These are phyloP conservation scores for Cheilosia grossa DNA, from an alignment of 2,888 invertebrate species.

Conservation along the genomic window DNA sequence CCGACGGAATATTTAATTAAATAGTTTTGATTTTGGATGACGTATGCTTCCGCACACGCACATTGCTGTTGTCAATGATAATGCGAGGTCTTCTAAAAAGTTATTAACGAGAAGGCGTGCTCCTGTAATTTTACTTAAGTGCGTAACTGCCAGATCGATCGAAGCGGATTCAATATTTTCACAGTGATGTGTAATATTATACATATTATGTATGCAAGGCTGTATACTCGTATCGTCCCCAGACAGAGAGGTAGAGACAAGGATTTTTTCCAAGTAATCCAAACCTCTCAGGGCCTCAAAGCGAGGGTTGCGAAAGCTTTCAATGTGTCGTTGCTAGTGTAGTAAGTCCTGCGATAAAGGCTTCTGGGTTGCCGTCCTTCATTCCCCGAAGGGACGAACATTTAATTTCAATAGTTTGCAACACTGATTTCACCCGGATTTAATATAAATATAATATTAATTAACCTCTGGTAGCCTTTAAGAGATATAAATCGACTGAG, in stretches of 20 bases:
- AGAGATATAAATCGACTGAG: no score
- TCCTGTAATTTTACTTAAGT: background rate
- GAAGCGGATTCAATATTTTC: background rate
- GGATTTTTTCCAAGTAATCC: background rate
- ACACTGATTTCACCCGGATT: no score
- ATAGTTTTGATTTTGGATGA: background rate
- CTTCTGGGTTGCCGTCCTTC: background rate
- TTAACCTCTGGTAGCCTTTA: no score
- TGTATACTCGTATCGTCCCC: no score
- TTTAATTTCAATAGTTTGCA: background rate
- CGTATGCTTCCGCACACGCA: background rate
- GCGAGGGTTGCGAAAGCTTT: background rate
- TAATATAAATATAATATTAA: background rate
- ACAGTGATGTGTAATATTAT: no score
- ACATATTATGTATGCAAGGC: no score
- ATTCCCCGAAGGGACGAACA: background rate
- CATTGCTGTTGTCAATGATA: background rate
- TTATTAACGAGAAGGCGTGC: background rate
- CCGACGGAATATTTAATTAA: background rate
- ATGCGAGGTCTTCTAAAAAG: background rate
- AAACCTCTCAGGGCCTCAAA: conserved; percentile 1
- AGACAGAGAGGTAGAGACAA: background rate
- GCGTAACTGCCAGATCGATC: background rate
- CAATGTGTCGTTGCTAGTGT: background rate
- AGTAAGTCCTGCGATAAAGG: background rate